Evolutionary conservation across 1,140 invertebrate species (phyloP), one percentile per base, ranked within the genome.

Genomic region (Trichogramma pretiosum): DNA sequence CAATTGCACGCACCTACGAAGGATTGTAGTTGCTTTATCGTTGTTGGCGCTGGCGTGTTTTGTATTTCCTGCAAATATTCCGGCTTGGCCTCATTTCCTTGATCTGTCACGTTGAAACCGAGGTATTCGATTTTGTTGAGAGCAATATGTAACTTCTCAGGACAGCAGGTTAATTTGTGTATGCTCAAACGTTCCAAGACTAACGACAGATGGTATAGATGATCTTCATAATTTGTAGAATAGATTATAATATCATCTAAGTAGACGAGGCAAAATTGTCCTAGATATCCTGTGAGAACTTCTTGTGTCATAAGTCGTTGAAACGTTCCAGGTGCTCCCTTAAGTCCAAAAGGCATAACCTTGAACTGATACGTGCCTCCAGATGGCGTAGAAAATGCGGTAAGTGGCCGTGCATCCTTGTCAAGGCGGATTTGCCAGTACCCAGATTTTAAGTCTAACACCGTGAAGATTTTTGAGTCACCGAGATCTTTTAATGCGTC

Each of bases 381-480:
- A 3, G 59, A 46, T 2, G 60, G 59, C 9, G 61, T 62, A 1
- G 55, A 44, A 48, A 73, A 71, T 0, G 70, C 70, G 0, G 73
- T 73, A 42, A 65, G 66, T n/a, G 53, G 19, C 19, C 52, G 59
- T 22, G 61, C 60, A 10, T 59, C 51, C 13, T 47, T n/a, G 0
- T 56, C 38, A 28, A 77, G 49, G 11, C 45, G 52, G 7, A 74
- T 57, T 49, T 73, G 72, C 65, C 66, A 67, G 41, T 58, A 65
- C 0, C 57, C 64, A 16, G 33, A 32, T 17, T 54, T 53, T 10
- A 67, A 40, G 36, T 65, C 65, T 2, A 66, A 10, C 0, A 56
- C 56, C 0, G 56, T 52, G 39, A 65, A 59, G n/a, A 59, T 48
- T n/a, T 19, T 47, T 4, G 61, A 56, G 0, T 41, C 35, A 1